Conservation (phyloP, 2,113 vertebrate genomes). For the Crypturellus undulatus region DNA sequence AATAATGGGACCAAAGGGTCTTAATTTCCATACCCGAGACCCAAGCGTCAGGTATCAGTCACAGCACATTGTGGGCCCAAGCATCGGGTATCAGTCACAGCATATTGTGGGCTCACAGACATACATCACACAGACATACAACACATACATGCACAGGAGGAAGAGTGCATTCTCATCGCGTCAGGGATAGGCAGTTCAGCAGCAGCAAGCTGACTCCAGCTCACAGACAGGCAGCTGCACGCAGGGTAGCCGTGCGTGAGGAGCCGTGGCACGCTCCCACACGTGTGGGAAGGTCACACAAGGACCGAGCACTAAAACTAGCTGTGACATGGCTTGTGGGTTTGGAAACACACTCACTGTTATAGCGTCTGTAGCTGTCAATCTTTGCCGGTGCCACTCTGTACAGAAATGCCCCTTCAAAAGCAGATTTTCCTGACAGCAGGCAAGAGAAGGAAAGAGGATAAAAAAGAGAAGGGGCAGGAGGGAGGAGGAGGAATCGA, state of each 20-base stretch:
- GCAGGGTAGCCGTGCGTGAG: slow-evolving; percentile 62
- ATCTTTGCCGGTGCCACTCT: slow-evolving; percentile 82
- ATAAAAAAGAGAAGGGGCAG: slow-evolving; percentile 69
- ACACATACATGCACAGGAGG: slow-evolving; percentile 66
- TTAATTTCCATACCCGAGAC: not conserved
- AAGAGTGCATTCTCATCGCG: slow-evolving; percentile 60
- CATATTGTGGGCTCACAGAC: not conserved
- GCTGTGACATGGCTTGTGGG: slow-evolving; percentile 69
- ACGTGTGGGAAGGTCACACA: slow-evolving; percentile 66
- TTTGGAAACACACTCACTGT: slow-evolving; percentile 83
- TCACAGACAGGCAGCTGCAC: slow-evolving; percentile 55
- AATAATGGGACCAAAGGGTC: not conserved
- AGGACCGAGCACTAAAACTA: slow-evolving; percentile 68
- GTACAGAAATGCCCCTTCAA: slow-evolving; percentile 85
- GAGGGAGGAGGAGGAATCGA: slow-evolving; percentile 67
- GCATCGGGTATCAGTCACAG: not conserved
- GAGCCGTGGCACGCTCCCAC: slow-evolving; percentile 54
- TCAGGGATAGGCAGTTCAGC: slow-evolving; percentile 65
- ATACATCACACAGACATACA: slow-evolving; percentile 15
- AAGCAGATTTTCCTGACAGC: slow-evolving; percentile 86
- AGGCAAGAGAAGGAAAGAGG: slow-evolving; percentile 78
- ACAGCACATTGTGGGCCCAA: not conserved
- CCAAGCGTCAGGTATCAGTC: not conserved
- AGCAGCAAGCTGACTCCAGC: slow-evolving; percentile 69
- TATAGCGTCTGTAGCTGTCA: slow-evolving; percentile 87